phyloP scores from a whole-genome alignment of 2,113 vertebrate genomes.

The Plestiodon gilberti region DNA sequence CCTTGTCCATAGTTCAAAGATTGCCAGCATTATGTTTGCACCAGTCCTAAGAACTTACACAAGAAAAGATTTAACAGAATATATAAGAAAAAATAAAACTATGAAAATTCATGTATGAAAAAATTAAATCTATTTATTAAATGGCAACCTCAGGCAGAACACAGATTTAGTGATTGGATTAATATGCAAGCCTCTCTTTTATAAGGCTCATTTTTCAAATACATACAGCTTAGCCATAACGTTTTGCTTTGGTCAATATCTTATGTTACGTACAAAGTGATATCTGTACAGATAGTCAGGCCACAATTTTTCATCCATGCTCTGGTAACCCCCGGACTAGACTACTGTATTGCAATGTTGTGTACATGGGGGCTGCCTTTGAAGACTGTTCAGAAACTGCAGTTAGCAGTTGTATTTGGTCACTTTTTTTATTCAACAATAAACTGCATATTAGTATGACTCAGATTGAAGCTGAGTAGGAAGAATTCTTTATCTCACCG shows the following conservation, averaged over 20 bases:
- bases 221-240: conserved; percentile 49
- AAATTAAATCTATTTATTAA: conserved; percentile 9
- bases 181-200: conserved; percentile 40
- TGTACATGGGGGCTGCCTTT: too few species aligned
- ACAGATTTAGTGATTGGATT: conserved; percentile 44
- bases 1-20: too few species aligned
- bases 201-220: conserved; percentile 11
- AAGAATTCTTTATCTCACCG: too few species aligned
- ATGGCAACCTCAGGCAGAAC: conserved; percentile 48
- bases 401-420: too few species aligned
- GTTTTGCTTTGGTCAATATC: conserved; percentile 29
- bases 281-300: too few species aligned
- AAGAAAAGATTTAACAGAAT: conserved; percentile 39
- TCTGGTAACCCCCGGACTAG: too few species aligned
- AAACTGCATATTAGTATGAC: too few species aligned
- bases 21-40: conserved; percentile 39
- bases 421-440: too few species aligned
- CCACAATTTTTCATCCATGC: too few species aligned
- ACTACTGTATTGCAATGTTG: too few species aligned
- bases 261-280: neutral
- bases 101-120: conserved; percentile 15
- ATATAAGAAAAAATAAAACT: conserved; percentile 49
- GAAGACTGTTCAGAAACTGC: too few species aligned
- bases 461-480: too few species aligned
- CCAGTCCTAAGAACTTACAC: conserved; percentile 46